Conservation (phyloP, 2,113 vertebrate species). For the Pelmatolapia mariae region DNA sequence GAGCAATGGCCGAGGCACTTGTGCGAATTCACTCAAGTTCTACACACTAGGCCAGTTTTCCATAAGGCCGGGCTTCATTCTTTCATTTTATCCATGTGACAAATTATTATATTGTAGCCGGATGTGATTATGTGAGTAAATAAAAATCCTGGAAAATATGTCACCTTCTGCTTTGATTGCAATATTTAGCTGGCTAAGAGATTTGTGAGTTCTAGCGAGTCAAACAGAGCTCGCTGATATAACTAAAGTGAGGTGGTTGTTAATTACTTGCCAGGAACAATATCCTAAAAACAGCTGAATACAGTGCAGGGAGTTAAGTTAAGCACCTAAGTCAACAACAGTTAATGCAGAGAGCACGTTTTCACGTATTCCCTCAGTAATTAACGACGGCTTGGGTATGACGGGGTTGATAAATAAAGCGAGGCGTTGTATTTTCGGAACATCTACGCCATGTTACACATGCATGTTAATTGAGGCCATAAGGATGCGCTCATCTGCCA, state of each 20-base stretch:
- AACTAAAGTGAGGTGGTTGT: neutral
- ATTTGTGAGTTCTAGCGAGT: neutral
- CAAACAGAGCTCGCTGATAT: neutral
- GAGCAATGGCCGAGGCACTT: neutral
- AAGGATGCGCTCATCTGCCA: slow-evolving; percentile 42
- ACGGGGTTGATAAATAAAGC: slow-evolving; percentile 12
- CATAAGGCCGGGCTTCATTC: neutral
- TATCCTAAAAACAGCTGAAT: neutral
- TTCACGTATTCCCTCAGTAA: neutral
- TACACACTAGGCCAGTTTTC: neutral
- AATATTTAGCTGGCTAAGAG: neutral
- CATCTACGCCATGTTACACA: neutral
- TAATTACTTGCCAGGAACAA: neutral
- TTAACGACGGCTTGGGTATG: neutral
- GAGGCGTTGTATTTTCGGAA: slow-evolving; percentile 22
- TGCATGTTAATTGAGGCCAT: slow-evolving; percentile 47
- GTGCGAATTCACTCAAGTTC: neutral
- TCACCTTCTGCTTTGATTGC: neutral
- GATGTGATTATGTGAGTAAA: neutral
- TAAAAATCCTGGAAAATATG: neutral
- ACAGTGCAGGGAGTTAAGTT: neutral
- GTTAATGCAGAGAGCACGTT: neutral
- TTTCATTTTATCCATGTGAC: neutral
- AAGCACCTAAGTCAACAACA: neutral
- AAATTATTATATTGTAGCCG: neutral